Percentiles rank a stretch among this genome's conserved stretches.
phyloP scores from a whole-genome alignment of 35 echinoderm and acorn worm species.

The Heliocidaris erythrogramma region DNA sequence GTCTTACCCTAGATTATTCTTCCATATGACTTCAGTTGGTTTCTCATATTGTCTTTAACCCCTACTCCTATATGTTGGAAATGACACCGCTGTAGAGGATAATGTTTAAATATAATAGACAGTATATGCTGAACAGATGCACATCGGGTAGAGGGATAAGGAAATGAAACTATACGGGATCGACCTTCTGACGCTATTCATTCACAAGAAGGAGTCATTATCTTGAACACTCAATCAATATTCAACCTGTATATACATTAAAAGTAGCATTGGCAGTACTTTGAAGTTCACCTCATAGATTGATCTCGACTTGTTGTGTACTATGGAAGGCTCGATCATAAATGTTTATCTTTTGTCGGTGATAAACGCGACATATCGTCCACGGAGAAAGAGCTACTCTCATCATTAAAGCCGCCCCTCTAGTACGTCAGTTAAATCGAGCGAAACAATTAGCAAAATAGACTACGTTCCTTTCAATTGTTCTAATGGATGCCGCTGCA shows the following conservation, averaged over 20 bases:
- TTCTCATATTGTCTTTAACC: too few relatives aligned
- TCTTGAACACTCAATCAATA: background rate
- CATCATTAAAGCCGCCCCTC: background rate
- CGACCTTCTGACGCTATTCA: background rate
- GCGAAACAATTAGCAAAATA: constrained; percentile 18
- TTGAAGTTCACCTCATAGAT: background rate
- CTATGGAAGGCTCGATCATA: background rate
- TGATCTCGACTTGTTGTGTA: background rate
- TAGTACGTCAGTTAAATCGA: background rate
- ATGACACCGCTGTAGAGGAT: too few relatives aligned
- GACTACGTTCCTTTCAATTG: constrained; percentile 9
- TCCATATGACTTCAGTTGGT: too few relatives aligned
- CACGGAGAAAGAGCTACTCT: background rate
- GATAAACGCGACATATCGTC: background rate
- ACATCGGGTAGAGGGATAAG: background rate
- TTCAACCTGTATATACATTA: background rate
- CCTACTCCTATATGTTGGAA: too few relatives aligned
- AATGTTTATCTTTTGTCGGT: background rate
- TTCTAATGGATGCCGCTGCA: background rate
- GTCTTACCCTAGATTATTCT: too few relatives aligned
- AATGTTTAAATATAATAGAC: too few relatives aligned
- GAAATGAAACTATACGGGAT: background rate
- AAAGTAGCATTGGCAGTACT: background rate
- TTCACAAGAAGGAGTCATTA: background rate
- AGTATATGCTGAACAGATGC: background rate